Evolutionary conservation across 1,140 invertebrate species (phyloP), one percentile per base, ranked within the genome.

Genomic region (Panonychus citri): DNA sequence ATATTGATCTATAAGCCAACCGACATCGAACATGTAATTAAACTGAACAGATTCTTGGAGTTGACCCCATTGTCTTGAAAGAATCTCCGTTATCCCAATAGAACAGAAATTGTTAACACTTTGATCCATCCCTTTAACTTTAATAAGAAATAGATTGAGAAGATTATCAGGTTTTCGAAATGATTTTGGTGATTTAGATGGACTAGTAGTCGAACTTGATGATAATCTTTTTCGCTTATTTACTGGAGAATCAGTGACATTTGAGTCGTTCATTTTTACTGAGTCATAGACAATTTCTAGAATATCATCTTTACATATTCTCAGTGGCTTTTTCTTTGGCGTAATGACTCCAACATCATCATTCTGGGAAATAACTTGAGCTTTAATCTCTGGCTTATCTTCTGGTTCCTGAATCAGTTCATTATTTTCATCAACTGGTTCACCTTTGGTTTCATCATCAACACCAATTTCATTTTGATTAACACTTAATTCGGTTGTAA

Each of bases 21-120:
- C 78, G 19, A 85, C 72, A 61, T 94, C 83, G 49, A 90, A 79
- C 81, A 91, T 86, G 64, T 87, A 94, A 68, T 88, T 94, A 28
- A 94, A 81, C 68, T 94, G 85, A 28, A 39, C 54, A n/a, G 56
- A 61, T 28, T 50, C 46, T n/a, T 58, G 1, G 10, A 60, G 49
- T 40, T 60, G 52, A 42, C 57, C 59, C 50, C 46, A 55, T 37
- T 59, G 49, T 10, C 57, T 49, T 17, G 57, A 55, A 27, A 59
- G 39, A 30, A 62, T 61, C 65, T 68, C 66, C 63, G 63, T 66
- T 10, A 70, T 64, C 60, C 64, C 62, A 56, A 69, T 59, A 27
- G 63, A 60, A 46, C 61, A 62, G 24, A 56, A 57, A 12, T 48
- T 25, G 56, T 70, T 70, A 57, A 64, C 66, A 39, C 61, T 60